Conservation (phyloP, 1,140 invertebrate species). For the Vollenhovia emeryi region DNA sequence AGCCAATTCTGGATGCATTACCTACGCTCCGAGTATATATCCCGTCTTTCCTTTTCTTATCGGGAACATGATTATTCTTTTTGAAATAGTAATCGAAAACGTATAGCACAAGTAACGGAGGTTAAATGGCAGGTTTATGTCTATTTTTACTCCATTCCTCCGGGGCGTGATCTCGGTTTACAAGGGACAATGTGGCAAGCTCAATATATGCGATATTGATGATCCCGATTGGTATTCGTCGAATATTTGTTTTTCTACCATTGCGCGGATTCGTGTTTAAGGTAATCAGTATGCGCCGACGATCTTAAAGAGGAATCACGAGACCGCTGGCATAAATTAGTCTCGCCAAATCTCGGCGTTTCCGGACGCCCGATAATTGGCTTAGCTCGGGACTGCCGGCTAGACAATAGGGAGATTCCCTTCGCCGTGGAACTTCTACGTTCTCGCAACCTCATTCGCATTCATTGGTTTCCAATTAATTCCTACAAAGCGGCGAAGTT, state of each 20-base stretch:
- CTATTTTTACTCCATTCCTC: neutral
- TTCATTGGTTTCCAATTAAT: slow-evolving; percentile 84
- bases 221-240: neutral
- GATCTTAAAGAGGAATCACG: slow-evolving; percentile 50
- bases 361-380: slow-evolving; percentile 80
- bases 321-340: slow-evolving; percentile 77
- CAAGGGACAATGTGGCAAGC: neutral
- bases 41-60: neutral
- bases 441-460: slow-evolving; percentile 80
- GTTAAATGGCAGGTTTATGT: neutral
- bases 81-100: neutral
- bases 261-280: slow-evolving; percentile 6
- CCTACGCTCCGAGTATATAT: neutral
- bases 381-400: slow-evolving; percentile 69
- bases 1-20: slow-evolving; percentile 58
- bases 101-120: neutral
- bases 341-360: slow-evolving; percentile 75
- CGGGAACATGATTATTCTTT: slow-evolving; percentile 53
- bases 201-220: neutral
- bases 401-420: slow-evolving; percentile 72
- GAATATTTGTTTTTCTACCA: neutral
- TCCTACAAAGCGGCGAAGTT: slow-evolving; percentile 79
- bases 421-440: slow-evolving; percentile 72
- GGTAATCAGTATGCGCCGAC: slow-evolving; percentile 54
- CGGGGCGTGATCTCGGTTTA: neutral